Conservation (phyloP, 2,113 vertebrate genomes). For the Herpetotheres cachinnans region DNA sequence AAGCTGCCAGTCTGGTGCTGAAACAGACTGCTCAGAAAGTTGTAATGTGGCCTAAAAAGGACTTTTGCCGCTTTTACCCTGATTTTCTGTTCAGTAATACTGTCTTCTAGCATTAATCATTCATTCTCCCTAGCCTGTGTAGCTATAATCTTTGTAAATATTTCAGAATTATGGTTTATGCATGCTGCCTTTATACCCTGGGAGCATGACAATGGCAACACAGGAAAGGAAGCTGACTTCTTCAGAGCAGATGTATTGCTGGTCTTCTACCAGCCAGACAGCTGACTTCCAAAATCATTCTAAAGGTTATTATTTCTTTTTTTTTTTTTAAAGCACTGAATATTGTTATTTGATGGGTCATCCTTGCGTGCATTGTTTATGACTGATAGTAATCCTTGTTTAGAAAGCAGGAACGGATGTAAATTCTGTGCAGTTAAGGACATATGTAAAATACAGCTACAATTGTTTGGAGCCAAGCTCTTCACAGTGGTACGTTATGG, state of each 20-base stretch:
- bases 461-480: neutral
- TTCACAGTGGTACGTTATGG: rapidly evolving
- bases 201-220: neutral
- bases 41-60: neutral
- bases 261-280: neutral
- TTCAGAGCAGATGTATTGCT: neutral
- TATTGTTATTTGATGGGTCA: neutral
- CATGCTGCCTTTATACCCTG: neutral
- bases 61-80: neutral
- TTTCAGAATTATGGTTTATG: neutral
- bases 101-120: neutral
- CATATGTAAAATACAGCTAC: neutral
- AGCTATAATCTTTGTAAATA: neutral
- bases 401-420: neutral
- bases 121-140: neutral
- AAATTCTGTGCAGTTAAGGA: neutral
- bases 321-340: neutral
- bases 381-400: neutral
- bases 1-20: neutral
- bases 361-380: neutral
- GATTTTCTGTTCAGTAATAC: neutral
- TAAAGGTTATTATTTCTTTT: neutral
- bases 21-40: neutral
- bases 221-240: neutral
- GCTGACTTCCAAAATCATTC: neutral